Evolutionary conservation across 2,888 invertebrate genomes (phyloP).

Genomic region (Aleiodes alternator): DNA sequence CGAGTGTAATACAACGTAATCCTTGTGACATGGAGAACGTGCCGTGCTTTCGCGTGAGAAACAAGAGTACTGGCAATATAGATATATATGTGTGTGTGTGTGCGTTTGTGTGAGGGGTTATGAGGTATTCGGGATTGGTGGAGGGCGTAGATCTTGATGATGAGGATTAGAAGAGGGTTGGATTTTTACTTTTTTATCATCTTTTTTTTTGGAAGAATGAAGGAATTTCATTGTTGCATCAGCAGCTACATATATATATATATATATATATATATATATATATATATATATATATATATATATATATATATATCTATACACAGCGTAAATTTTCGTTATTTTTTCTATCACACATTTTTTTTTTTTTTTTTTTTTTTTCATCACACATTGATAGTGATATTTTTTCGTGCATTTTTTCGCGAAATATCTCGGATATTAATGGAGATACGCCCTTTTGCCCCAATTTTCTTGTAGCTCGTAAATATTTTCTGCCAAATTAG

Average conservation of each 20-base stretch:
- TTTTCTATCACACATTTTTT: slow-evolving; percentile 64
- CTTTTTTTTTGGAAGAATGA: not conserved
- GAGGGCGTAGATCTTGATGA: slow-evolving; percentile 61
- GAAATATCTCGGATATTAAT: too few species aligned
- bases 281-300: too few species aligned
- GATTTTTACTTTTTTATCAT: slow-evolving; percentile 24
- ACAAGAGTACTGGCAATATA: slow-evolving; percentile 48
- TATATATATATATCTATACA: too few species aligned
- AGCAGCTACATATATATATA: slow-evolving; percentile 66
- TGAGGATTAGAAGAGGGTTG: slow-evolving; percentile 21
- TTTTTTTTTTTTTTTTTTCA: too few species aligned
- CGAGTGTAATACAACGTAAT: slow-evolving; percentile 2
- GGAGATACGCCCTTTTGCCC: too few species aligned
- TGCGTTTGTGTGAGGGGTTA: not conserved
- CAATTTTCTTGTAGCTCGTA: too few species aligned
- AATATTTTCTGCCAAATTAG: too few species aligned
- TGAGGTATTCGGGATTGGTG: slow-evolving; percentile 13
- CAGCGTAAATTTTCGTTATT: slow-evolving; percentile 70
- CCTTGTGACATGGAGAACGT: slow-evolving; percentile 41
- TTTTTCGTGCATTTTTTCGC: too few species aligned
- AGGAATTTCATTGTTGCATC: slow-evolving; percentile 60
- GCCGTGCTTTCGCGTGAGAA: slow-evolving; percentile 55
- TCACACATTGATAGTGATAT: slow-evolving; percentile 50
- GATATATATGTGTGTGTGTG: slow-evolving; percentile 13
- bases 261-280: too few species aligned